A percentile compares a stretch with the other conserved stretches of the same genome.
Conservation (phyloP, 2,113 vertebrate species). For the Corydoras maculifer region DNA sequence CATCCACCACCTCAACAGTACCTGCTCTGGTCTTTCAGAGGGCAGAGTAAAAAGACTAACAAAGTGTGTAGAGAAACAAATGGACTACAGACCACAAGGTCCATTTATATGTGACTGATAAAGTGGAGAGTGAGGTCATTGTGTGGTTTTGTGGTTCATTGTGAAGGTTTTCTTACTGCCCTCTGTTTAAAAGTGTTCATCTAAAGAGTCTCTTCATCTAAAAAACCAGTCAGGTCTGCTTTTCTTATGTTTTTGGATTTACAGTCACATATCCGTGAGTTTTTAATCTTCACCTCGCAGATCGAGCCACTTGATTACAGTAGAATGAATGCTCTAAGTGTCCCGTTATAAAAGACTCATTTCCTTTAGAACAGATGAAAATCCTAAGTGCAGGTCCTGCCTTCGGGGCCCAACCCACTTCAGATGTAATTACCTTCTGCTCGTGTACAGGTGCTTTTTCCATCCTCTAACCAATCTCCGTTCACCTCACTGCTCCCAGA, state of each 20-base stretch:
- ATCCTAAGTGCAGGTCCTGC: conserved; percentile 32
- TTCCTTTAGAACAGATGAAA: conserved; percentile 15
- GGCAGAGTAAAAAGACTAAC: no score
- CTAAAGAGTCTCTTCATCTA: no score
- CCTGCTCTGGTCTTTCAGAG: no score
- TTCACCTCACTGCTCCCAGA: conserved; percentile 50
- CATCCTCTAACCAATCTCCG: conserved; percentile 52
- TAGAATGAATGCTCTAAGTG: conserved; percentile 25
- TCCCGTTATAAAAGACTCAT: conserved; percentile 28
- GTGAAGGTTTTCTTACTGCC: no score
- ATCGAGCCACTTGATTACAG: conserved; percentile 13
- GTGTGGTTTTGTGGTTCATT: no score
- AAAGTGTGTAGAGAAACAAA: no score
- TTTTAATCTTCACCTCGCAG: conserved; percentile 9
- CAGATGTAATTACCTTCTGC: conserved; percentile 59
- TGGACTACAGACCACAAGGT: no score
- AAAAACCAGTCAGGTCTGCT: no score
- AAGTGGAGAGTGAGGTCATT: no score
- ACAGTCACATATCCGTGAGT: conserved; percentile 10
- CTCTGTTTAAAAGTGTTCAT: no score
- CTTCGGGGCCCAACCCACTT: conserved; percentile 48
- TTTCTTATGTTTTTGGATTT: not conserved
- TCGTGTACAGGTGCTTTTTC: conserved; percentile 30
- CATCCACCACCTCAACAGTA: no score
- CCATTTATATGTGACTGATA: no score